A percentile compares a stretch with the other conserved stretches of the same genome.
These are phyloP conservation scores for Cacatua alba DNA, from an alignment of 2,113 vertebrate species.

Conservation along the genomic window DNA sequence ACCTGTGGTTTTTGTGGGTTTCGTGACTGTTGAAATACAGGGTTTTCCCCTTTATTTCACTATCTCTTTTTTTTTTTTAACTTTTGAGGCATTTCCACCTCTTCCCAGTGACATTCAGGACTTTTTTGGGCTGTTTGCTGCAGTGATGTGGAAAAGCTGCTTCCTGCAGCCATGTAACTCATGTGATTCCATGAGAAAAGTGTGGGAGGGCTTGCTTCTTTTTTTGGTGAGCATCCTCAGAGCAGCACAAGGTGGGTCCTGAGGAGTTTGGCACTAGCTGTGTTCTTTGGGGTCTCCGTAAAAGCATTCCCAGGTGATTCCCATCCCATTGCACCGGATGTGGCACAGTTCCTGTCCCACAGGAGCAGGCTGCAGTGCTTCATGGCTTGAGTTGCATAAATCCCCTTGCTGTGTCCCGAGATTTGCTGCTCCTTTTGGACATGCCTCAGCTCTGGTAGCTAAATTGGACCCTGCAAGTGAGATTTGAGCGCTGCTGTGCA, in stretches of 20 bases:
- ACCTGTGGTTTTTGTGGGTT: not conserved
- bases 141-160: conserved; percentile 18
- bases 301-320: not conserved
- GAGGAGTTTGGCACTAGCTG: not conserved
- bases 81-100: conserved; percentile 15
- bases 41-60: conserved; percentile 54
- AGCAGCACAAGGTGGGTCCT: not conserved
- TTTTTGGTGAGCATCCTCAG: not conserved
- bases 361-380: not conserved
- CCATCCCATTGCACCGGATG: rapidly evolving
- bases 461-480: not conserved
- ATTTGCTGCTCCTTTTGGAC: not conserved
- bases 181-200: conserved; percentile 53
- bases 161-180: conserved; percentile 36
- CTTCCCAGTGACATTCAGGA: conserved; percentile 48
- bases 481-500: not conserved
- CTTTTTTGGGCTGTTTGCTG: conserved; percentile 33
- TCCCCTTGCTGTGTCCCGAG: not conserved
- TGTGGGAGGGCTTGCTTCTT: conserved; percentile 37
- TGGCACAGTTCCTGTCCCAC: not conserved
- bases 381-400: too few species aligned
- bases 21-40: not conserved
- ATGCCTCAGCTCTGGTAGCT: not conserved
- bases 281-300: rapidly evolving
- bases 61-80: conserved; percentile 27